Evolutionary conservation across 2,113 vertebrate species (phyloP), one percentile per base, ranked within the genome.

Genomic region (Coptodon bakossiorum): DNA sequence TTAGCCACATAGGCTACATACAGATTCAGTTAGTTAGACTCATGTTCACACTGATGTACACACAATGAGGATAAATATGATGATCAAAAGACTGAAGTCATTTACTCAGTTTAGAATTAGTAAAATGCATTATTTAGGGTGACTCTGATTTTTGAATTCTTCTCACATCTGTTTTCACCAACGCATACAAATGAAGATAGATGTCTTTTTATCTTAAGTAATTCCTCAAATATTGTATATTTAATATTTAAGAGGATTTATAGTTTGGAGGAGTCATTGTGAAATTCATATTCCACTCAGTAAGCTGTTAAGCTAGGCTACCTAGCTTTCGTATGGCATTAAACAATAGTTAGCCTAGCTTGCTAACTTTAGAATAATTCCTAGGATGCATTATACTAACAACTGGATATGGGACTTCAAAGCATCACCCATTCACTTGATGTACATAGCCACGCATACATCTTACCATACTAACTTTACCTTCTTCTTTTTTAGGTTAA

Each of bases 181-280:
- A 11, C 12, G 16, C 6, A 11, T 19, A 50, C 43, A 50, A 48
- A 76, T 48, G 24, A 29, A 48, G 1, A 76, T 11, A 48, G 9
- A 19, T 0, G 0, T 11, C 24, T 76, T 48, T 48, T 76, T 50
- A 31, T 27, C 2, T 1, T 29, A 76, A 50, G 43, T 19, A 78
- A 31, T 19, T 48, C 40, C 6, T 31, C 9, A 3, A 78, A 13
- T 31, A 78, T 50, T 78, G 71, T 50, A n/a, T 78, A 78, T 0
- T 31, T 78, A 78, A 1, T 78, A 9, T 78, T 78, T 31, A 43
- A 29, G 24, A 78, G 0, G 27, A 53, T 19, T 54, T 40, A 29
- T 0, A 14, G 17, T 79, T 61, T 61, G 12, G 9, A 36, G 40
- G 36, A 10, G 6, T 73, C 14, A 27, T 0, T 24, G 52, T 27